Evolutionary conservation across 2,113 vertebrate genomes (phyloP), one percentile per base, ranked within the genome.

Genomic region (Platysternon megacephalum): DNA sequence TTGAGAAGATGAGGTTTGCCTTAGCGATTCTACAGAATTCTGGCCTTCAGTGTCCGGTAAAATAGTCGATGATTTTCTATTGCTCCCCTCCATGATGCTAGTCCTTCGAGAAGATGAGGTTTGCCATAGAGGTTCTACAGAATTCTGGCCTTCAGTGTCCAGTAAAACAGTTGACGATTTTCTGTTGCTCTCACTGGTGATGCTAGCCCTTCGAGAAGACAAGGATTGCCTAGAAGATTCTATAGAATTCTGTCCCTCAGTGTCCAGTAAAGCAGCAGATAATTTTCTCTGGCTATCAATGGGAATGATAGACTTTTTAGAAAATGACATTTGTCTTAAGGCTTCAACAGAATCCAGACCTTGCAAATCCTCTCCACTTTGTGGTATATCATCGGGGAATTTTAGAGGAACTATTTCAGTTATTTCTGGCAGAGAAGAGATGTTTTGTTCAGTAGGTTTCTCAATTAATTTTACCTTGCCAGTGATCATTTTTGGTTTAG

Each of bases 71-170:
- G 79, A 42, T n/a, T 90, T 80, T 61, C 56, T 92, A 1, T 58
- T 7, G 2, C 53, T 82, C 11, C 79, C 56, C 11, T 22, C 29
- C 13, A 22, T 48, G 22, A 53, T 12, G 28, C 28, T 49, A 9
- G 26, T 42, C 51, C 48, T 96, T 55, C 84, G 52, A 48, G 81
- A 56, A n/a, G 89, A 48, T 12, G 56, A 48, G 4, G 14, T 56
- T 58, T 88, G 94, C 78, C 53, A 48, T 55, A 35, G 5, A 79
- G 79, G 11, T 46, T 78, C 82, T 52, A 42, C 80, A 22, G 90
- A 65, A 9, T 49, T 22, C 21, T 17, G 72, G 21, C 0, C 0
- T 26, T 32, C 80, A 76, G 76, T 39, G 35, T 83, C 90, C 0
- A 2, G 80, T 39, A 85, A 58, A 29, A 22, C 0, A 49, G 61